Base-by-base conservation (phyloP, 1,140 invertebrate species). In the Hyposmocoma kahamanoa region DNA sequence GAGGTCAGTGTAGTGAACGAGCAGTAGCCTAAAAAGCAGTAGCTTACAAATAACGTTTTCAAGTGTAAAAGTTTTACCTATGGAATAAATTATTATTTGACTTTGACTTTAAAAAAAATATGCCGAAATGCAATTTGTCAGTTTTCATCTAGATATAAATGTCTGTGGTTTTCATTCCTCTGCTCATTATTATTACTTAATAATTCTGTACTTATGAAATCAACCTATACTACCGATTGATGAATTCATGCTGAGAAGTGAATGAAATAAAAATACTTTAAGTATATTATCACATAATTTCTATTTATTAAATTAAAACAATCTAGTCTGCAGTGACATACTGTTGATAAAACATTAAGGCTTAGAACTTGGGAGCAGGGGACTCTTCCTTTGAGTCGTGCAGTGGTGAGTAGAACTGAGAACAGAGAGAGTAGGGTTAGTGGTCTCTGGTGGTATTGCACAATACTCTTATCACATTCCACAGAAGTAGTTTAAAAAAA, bases 341-440 rank as follows among this genome's bases (percentile, higher is more conserved):
- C 47, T 56, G 34, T 55, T 56, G 43, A 55, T 56, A 45, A 30
- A 47, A 18, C 3, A 42, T n/a, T 43, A 53, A 24, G 39, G 3
- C 44, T 74, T 88, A 91, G 67, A 85, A 92, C 71, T 92, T 92
- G 15, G 92, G 92, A 32, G 91, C 90, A 26, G 87, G 88, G 13
- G 82, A 88, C 65, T 90, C 87, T 17, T 87, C 70, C 68, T 91
- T 91, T 9, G 80, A 83, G 72, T 91, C 91, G 69, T 92, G 90
- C 51, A 87, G 71, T 0, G 90, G 90, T 0, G 91, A 91, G 62
- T 91, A 92, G 73, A 92, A 91, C 90, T 92, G 86, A 42, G 87
- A 90, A 63, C 48, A 84, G 76, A 74, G 44, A 24, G 50, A 21
- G 8, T 17, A 4, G 8, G n/a, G 4, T 22, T 21, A 22, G 21